Evolutionary conservation across 2,797 vertebrate species (phyloP), one percentile per base, ranked within the genome.

Genomic region (Characodon lateralis): DNA sequence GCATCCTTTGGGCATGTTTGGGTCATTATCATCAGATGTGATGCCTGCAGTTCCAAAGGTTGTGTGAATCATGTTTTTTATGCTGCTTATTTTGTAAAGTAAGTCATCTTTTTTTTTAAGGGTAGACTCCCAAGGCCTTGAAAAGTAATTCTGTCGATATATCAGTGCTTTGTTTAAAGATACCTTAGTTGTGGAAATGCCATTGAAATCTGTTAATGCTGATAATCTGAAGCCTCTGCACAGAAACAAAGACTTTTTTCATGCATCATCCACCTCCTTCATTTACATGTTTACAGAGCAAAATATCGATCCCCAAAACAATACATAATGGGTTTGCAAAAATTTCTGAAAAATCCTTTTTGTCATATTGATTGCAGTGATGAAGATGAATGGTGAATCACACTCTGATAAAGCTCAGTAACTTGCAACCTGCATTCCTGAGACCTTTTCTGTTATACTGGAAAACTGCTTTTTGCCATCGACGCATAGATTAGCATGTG

Each of bases 301-400:
- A 77, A 80, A 48, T 90, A 93, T 93, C 87, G 89, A 93, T 92
- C 79, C 85, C 5, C 35, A 69, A 89, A 89, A 91, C 84, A 85
- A 92, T 86, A 84, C 88, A 89, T 91, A 90, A 90, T 91, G 83
- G 87, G 71, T 89, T 90, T 89, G 81, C 79, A 91, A 80, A 81
- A 91, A 92, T 88, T 82, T 85, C 86, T 88, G 86, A 91, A 93
- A 93, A 91, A 91, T 88, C 89, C 31, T 90, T 92, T 89, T 90
- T 83, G 83, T 85, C 68, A 48, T 88, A 94, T 94, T 76, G 91
- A 93, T 91, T 82, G 77, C 77, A 55, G 81, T 92, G 89, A 94
- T 93, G 89, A 95, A 93, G 90, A 95, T 87, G 85, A 93, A 94
- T 90, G 89, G 91, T 83, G 86, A 92, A 89, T 90, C 81, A 72